Evolutionary conservation across 2,888 invertebrate genomes (phyloP).

Genomic region (Aphodius granarius): DNA sequence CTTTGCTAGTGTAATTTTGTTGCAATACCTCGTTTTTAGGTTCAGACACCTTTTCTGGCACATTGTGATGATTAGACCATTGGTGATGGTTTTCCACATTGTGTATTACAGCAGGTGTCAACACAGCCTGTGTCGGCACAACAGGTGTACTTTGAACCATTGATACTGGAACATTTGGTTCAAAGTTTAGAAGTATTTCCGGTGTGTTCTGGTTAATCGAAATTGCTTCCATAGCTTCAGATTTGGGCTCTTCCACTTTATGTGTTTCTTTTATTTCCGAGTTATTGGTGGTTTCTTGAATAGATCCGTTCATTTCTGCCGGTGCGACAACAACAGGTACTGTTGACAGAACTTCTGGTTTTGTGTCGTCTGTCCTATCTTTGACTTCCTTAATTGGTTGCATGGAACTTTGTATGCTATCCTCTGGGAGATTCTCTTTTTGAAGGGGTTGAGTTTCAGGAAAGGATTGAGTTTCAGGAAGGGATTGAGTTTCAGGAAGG

Average conservation of each 20-base stretch:
- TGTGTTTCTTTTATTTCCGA: neutral
- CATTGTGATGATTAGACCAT: neutral
- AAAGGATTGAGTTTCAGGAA: no score
- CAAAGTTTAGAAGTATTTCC: neutral
- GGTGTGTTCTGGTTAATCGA: neutral
- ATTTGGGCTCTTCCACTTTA: neutral
- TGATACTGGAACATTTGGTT: neutral
- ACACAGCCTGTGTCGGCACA: no score
- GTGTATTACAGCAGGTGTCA: no score
- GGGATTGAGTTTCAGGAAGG: no score
- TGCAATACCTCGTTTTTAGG: neutral
- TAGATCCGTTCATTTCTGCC: neutral
- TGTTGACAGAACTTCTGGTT: neutral
- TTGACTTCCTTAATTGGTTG: neutral
- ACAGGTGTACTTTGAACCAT: neutral
- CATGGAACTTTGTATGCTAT: neutral
- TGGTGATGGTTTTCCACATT: neutral
- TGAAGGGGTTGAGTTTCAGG: neutral
- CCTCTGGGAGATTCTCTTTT: neutral
- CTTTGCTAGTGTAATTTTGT: neutral
- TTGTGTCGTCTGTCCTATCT: neutral
- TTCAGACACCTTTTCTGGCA: neutral
- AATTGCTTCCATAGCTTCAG: neutral
- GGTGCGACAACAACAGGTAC: neutral
- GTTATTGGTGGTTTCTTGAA: neutral